These are phyloP conservation scores for Bagarius yarrelli DNA, from an alignment of 2,113 vertebrate species.

Conservation along the genomic window DNA sequence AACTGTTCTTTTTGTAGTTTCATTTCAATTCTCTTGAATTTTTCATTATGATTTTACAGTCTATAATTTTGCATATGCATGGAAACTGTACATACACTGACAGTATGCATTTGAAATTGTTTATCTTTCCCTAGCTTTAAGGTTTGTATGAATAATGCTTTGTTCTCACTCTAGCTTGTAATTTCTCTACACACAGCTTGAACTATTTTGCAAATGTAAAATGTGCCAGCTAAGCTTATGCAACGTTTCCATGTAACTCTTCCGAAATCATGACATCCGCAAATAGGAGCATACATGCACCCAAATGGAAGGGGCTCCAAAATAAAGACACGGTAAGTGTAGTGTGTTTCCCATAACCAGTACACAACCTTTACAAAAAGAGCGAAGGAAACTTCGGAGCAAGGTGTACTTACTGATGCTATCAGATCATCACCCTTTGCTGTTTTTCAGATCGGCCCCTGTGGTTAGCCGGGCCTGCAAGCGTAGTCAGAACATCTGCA, in stretches of 20 bases:
- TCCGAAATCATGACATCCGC: neutral
- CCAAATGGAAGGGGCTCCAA: neutral
- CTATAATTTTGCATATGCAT: neutral
- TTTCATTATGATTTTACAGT: neutral
- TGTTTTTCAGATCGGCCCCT: constrained; percentile 12
- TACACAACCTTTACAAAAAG: constrained; percentile 26
- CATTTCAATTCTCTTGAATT: neutral
- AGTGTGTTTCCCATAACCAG: constrained; percentile 19
- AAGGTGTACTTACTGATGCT: constrained; percentile 45
- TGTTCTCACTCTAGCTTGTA: no score
- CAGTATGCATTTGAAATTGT: neutral
- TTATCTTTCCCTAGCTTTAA: neutral
- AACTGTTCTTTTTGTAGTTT: neutral
- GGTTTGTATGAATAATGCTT: neutral
- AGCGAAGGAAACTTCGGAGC: constrained; percentile 10
- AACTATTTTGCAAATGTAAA: neutral
- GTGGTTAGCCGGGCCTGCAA: constrained; percentile 27
- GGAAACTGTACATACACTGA: neutral
- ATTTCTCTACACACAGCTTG: neutral
- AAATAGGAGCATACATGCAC: neutral
- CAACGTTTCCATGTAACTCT: neutral
- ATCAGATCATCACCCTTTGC: constrained; percentile 19
- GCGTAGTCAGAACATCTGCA: constrained; percentile 42
- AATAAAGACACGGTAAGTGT: neutral
- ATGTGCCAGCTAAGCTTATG: neutral